Evolutionary conservation across 2,797 vertebrate genomes (phyloP).

Genomic region (Tinamus major): DNA sequence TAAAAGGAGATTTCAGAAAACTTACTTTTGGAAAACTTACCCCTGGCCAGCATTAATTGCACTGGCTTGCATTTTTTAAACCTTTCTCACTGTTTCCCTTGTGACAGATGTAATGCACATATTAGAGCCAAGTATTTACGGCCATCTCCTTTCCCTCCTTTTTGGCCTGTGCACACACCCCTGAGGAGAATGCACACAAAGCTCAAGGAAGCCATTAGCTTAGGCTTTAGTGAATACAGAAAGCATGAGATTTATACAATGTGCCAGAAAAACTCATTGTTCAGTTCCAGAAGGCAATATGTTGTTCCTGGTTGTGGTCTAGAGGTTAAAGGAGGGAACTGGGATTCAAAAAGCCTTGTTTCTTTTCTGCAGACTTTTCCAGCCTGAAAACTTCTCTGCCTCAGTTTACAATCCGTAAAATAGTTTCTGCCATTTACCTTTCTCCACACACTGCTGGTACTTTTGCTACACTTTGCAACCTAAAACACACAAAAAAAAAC

Average conservation of each 20-base stretch:
- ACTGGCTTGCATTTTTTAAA: conserved; percentile 41
- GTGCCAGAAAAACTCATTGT: conserved; percentile 52
- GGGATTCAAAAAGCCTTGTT: neutral
- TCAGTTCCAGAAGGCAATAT: conserved; percentile 45
- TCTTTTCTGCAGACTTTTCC: neutral
- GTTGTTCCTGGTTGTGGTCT: conserved; percentile 37
- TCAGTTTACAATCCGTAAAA: conserved; percentile 10
- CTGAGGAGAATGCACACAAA: conserved; percentile 59
- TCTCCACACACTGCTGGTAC: rapidly evolving
- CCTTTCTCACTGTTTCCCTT: conserved; percentile 52
- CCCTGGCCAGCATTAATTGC: conserved; percentile 32
- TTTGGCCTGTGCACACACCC: conserved; percentile 49
- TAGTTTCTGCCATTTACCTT: neutral
- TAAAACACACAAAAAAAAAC: neutral
- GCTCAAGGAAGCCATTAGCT: conserved; percentile 67
- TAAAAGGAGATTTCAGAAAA: conserved; percentile 6
- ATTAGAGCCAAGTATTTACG: conserved; percentile 70
- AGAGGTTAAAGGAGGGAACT: conserved; percentile 22
- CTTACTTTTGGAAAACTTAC: neutral
- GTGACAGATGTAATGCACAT: conserved; percentile 61
- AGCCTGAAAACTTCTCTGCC: neutral
- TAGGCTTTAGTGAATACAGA: conserved; percentile 45
- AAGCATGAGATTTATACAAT: conserved; percentile 55
- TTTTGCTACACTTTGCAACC: neutral
- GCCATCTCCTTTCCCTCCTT: conserved; percentile 54